Percentiles rank a stretch among this genome's conserved stretches.
Evolutionary conservation across 2,797 vertebrate species (phyloP).

Genomic region (Poecilia gillii): DNA sequence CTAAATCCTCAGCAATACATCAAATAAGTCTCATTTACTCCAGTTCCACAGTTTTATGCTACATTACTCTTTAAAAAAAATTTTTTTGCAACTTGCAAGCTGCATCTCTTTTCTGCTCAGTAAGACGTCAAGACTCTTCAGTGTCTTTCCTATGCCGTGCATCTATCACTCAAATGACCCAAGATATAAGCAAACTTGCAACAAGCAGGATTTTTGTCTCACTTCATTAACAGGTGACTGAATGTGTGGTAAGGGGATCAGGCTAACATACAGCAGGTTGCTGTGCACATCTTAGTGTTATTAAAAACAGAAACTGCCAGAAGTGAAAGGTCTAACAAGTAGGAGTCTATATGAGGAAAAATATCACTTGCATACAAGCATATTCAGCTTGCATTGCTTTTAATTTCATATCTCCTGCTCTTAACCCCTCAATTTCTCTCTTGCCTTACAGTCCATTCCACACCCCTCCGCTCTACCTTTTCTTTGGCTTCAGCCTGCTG

Average conservation of each 20-base stretch:
- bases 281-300: slow-evolving; percentile 32
- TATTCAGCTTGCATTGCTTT: slow-evolving; percentile 46
- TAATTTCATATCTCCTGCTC: slow-evolving; percentile 68
- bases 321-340: slow-evolving; percentile 48
- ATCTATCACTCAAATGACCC: slow-evolving; percentile 38
- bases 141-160: slow-evolving; percentile 18
- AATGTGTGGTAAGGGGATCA: slow-evolving; percentile 23
- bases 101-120: slow-evolving; percentile 32
- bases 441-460: slow-evolving; percentile 59
- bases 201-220: slow-evolving; percentile 16
- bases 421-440: slow-evolving; percentile 61
- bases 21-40: slow-evolving; percentile 55
- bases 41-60: slow-evolving; percentile 43
- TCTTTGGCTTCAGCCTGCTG: slow-evolving; percentile 45
- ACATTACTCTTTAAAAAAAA: slow-evolving; percentile 50
- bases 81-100: slow-evolving; percentile 22
- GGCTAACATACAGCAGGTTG: slow-evolving; percentile 21
- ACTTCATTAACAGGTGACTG: slow-evolving; percentile 42
- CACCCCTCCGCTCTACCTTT: slow-evolving; percentile 45
- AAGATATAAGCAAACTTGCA: slow-evolving; percentile 10
- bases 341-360: slow-evolving; percentile 31
- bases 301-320: slow-evolving; percentile 42
- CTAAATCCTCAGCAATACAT: slow-evolving; percentile 46
- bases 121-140: slow-evolving; percentile 24
- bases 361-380: slow-evolving; percentile 11